Conservation (phyloP, 2,113 vertebrate genomes). For the Nicator chloris region DNA sequence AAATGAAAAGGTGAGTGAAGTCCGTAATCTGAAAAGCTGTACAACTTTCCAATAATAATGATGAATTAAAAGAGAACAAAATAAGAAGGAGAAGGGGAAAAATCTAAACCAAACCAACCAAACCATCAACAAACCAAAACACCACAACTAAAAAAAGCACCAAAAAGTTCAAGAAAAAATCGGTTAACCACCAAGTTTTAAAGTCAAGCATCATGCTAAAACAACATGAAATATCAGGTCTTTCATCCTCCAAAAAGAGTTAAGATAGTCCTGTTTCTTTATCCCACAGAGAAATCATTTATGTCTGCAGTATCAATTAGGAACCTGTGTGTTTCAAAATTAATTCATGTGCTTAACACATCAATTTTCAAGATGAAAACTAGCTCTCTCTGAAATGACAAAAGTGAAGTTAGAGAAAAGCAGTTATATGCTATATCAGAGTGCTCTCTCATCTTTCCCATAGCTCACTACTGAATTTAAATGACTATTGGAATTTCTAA, state of each 20-base stretch:
- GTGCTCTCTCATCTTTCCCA: not conserved
- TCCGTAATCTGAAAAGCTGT: not conserved
- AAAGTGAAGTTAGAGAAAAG: not conserved
- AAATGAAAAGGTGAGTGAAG: not conserved
- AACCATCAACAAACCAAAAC: not conserved
- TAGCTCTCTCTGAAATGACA: not conserved
- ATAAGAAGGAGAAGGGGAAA: not conserved
- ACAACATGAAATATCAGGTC: not conserved
- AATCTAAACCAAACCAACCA: not conserved
- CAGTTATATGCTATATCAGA: not conserved
- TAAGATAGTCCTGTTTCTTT: not conserved
- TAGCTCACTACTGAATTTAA: not conserved
- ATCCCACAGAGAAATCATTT: not conserved
- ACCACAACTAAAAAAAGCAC: not conserved
- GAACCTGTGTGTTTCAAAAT: not conserved
- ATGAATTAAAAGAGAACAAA: not conserved
- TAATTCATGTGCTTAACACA: not conserved
- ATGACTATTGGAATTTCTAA: not conserved
- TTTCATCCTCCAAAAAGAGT: not conserved
- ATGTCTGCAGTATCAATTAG: not conserved
- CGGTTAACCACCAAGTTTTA: not conserved
- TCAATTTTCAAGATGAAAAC: not conserved
- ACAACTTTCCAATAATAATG: not conserved
- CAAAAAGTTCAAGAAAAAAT: fast-evolving
- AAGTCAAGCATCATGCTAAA: not conserved